Conservation (phyloP, 2,797 vertebrate genomes). For the Muraenolepis orangiensis region DNA sequence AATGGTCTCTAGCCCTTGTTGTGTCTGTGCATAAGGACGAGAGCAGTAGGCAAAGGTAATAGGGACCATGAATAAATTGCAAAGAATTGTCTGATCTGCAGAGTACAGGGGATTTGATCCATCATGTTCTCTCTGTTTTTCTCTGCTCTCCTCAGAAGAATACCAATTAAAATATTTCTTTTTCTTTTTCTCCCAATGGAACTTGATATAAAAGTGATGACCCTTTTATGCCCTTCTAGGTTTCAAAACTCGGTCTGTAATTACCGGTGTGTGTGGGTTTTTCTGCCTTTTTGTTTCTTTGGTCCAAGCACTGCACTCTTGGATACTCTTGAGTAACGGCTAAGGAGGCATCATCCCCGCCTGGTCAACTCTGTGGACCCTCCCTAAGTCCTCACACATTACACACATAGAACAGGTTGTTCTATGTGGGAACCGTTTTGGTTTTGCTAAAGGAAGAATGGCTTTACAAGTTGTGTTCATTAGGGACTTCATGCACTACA, state of each 20-base stretch:
- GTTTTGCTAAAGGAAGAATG: not conserved
- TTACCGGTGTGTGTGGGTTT: not conserved
- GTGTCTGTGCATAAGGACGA: slow-evolving; percentile 14
- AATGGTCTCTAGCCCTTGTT: slow-evolving; percentile 28
- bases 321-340: slow-evolving; percentile 53
- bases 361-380: slow-evolving; percentile 56
- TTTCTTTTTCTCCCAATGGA: no score
- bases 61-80: slow-evolving; percentile 26
- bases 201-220: not conserved
- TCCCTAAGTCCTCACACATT: slow-evolving; percentile 41
- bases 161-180: not conserved
- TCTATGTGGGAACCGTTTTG: no score
- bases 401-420: not conserved
- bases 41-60: not conserved
- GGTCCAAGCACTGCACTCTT: slow-evolving; percentile 39
- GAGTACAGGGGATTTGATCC: not conserved
- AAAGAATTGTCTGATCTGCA: slow-evolving; percentile 21
- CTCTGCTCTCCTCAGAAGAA: not conserved
- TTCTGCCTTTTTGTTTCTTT: slow-evolving; percentile 39
- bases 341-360: slow-evolving; percentile 55
- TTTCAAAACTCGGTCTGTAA: slow-evolving; percentile 22
- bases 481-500: no score
- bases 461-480: not conserved
- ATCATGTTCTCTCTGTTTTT: not conserved
- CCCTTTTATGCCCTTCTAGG: slow-evolving; percentile 21